Conservation (phyloP, 2,113 vertebrate species). For the Chelonoidis abingdonii region DNA sequence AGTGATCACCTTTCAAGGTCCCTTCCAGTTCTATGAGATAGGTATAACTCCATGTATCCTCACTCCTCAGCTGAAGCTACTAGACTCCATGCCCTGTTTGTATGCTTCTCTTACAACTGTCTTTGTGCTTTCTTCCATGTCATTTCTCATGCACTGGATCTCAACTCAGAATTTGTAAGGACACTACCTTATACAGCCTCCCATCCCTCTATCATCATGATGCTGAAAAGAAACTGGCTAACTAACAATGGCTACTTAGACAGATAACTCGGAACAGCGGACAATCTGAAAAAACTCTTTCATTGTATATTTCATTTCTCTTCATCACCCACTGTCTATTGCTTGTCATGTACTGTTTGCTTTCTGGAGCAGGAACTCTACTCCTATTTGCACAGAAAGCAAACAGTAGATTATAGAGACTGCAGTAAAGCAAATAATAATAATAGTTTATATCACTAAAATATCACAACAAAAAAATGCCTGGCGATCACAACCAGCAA, state of each 20-base stretch:
- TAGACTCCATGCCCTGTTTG: background rate
- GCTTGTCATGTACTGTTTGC: background rate
- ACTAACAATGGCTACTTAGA: background rate
- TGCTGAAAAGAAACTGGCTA: background rate
- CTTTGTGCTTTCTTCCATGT: background rate
- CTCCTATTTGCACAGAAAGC: background rate
- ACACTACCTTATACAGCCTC: background rate
- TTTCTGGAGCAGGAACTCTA: background rate
- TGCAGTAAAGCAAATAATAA: background rate
- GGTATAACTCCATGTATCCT: background rate
- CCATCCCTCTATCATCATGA: background rate
- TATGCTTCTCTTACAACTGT: background rate
- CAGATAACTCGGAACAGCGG: background rate
- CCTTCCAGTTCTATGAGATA: no score
- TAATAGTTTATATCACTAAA: background rate
- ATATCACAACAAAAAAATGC: background rate
- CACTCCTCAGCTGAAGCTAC: background rate
- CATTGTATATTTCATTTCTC: background rate
- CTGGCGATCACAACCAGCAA: background rate
- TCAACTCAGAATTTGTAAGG: background rate
- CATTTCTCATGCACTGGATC: background rate
- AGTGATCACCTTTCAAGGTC: no score
- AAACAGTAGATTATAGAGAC: background rate
- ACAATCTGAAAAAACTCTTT: background rate
- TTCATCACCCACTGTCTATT: background rate